phyloP scores from a whole-genome alignment of 2,797 vertebrate species.

The Pogonophryne albipinna region DNA sequence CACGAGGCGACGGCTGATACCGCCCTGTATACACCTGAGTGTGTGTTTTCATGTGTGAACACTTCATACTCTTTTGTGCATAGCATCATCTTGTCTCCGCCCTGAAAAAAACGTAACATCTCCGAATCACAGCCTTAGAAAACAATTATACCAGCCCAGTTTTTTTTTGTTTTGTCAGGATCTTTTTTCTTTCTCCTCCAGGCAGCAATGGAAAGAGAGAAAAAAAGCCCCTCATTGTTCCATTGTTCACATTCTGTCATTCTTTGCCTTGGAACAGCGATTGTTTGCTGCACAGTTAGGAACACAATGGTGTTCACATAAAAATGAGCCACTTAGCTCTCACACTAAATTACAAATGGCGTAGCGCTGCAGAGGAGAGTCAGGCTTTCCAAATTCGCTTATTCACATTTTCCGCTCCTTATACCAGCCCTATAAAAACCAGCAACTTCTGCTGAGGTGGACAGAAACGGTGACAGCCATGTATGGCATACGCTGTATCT shows the following conservation, averaged over 20 bases:
- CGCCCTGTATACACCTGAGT: conserved; percentile 51
- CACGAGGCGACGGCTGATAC: conserved; percentile 55
- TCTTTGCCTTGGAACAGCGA: conserved; percentile 83
- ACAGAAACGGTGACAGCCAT: conserved; percentile 76
- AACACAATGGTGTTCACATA: conserved; percentile 85
- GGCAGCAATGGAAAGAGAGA: conserved; percentile 71
- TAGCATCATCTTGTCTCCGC: conserved; percentile 53
- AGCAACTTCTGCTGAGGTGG: conserved; percentile 80
- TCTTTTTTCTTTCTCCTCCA: conserved; percentile 64
- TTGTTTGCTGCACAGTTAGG: conserved; percentile 85
- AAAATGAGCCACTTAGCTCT: conserved; percentile 85
- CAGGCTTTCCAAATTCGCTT: conserved; percentile 82
- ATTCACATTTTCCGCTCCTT: conserved; percentile 84
- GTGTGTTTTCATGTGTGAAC: conserved; percentile 39
- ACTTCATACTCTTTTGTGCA: conserved; percentile 58
- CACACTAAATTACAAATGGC: conserved; percentile 80
- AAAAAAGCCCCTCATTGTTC: conserved; percentile 79
- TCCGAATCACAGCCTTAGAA: conserved; percentile 75
- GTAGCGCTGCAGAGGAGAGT: conserved; percentile 79
- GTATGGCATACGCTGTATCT: conserved; percentile 53
- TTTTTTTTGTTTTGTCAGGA: conserved; percentile 71
- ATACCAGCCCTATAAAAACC: conserved; percentile 77
- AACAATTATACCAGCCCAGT: conserved; percentile 78
- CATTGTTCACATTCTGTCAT: conserved; percentile 84
- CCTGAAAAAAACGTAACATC: conserved; percentile 70